phyloP scores from a whole-genome alignment of 2,113 vertebrate species.

The Machaerirhynchus nigripectus region DNA sequence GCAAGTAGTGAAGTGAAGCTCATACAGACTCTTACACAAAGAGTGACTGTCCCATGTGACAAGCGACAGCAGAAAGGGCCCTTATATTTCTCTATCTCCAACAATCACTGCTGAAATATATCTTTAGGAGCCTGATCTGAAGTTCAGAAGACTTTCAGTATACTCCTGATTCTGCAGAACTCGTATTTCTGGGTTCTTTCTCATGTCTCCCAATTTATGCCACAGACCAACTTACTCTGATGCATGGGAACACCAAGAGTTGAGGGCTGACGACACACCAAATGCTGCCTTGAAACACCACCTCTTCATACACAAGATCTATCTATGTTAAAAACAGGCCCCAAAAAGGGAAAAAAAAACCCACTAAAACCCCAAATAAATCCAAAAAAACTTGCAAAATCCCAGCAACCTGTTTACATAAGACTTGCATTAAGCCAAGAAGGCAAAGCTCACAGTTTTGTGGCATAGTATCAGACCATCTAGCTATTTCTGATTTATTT shows the following conservation, averaged over 20 bases:
- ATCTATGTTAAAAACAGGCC: background rate
- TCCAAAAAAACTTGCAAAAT: background rate
- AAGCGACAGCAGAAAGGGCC: background rate
- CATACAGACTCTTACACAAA: background rate
- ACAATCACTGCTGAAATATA: constrained; percentile 23
- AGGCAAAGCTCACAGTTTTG: background rate
- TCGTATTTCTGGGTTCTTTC: background rate
- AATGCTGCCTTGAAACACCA: background rate
- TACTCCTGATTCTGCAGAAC: background rate
- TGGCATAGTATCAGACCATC: background rate
- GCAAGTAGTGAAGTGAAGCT: background rate
- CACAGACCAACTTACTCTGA: background rate
- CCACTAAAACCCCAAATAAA: background rate
- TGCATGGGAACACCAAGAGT: background rate
- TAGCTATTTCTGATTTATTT: background rate
- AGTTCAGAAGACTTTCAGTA: background rate
- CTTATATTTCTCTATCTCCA: constrained; percentile 35
- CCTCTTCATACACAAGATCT: background rate
- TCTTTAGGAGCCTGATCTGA: background rate
- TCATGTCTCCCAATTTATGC: background rate
- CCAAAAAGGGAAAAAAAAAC: accelerated
- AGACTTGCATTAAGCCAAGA: background rate
- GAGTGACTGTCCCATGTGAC: constrained; percentile 2
- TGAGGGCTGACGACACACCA: accelerated
- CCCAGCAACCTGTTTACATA: background rate